A percentile compares a stretch with the other conserved stretches of the same genome.
Conservation (phyloP, 2,113 vertebrate species). For the Apteryx mantelli region DNA sequence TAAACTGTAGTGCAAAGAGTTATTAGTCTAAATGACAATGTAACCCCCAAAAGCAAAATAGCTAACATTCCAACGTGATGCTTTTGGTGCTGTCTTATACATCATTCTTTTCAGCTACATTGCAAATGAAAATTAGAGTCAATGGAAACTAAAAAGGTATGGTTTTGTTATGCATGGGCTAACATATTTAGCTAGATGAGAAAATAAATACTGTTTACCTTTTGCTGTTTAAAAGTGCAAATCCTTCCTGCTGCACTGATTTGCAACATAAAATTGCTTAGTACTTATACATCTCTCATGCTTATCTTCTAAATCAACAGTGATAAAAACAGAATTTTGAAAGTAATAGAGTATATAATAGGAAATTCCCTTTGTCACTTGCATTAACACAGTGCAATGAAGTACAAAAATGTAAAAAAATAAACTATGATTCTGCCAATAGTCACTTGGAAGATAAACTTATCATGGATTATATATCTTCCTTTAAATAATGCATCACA, state of each 20-base stretch:
- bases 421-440: neutral
- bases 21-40: constrained; percentile 26
- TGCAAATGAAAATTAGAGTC: constrained; percentile 54
- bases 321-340: constrained; percentile 39
- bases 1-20: constrained; percentile 32
- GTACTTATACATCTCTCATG: constrained; percentile 6
- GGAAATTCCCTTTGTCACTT: constrained; percentile 39
- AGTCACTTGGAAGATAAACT: constrained; percentile 27
- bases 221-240: constrained; percentile 48
- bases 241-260: constrained; percentile 19
- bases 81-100: constrained; percentile 11
- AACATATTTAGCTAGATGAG: constrained; percentile 32
- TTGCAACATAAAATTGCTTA: constrained; percentile 46
- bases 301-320: constrained; percentile 56
- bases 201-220: constrained; percentile 55
- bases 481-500: constrained; percentile 64
- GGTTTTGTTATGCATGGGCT: neutral
- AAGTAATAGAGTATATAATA: constrained; percentile 40
- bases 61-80: constrained; percentile 4
- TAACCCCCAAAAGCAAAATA: constrained; percentile 57
- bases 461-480: constrained; percentile 41
- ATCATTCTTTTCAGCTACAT: constrained; percentile 41
- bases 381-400: constrained; percentile 6
- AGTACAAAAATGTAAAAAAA: constrained; percentile 28
- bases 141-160: constrained; percentile 11